These are phyloP conservation scores for Noctua comes DNA, from an alignment of 2,888 invertebrate species.

Conservation along the genomic window DNA sequence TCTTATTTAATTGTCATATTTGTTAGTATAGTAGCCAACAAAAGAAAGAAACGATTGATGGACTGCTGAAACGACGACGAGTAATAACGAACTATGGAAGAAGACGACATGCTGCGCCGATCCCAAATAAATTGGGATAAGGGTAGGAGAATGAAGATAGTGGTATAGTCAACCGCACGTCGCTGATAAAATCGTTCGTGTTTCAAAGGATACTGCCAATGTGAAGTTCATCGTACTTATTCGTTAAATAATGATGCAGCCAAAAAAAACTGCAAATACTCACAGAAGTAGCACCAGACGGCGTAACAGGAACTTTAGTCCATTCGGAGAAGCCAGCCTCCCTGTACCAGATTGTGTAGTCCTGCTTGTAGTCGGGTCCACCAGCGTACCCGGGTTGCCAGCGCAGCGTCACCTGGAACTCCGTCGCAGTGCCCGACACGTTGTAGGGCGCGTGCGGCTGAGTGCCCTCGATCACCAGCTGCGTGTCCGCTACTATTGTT, in stretches of 20 bases:
- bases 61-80: not conserved
- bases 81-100: not conserved
- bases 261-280: conserved; percentile 60
- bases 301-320: conserved; percentile 98
- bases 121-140: not conserved
- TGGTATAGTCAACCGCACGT: not conserved
- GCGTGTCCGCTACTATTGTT: conserved; percentile 97
- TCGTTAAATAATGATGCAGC: not conserved
- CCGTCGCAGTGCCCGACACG: conserved; percentile 96
- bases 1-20: not conserved
- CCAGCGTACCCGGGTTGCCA: conserved; percentile 99
- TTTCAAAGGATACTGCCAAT: not conserved
- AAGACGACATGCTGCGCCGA: not conserved
- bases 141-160: not conserved
- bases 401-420: conserved; percentile 96
- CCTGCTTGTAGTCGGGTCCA: conserved; percentile 98
- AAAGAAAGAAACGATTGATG: not conserved
- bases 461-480: conserved; percentile 97
- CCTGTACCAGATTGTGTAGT: conserved; percentile 98
- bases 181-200: no score
- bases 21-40: not conserved
- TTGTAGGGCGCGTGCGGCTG: conserved; percentile 99
- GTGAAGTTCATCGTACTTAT: not conserved
- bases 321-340: conserved; percentile 97
- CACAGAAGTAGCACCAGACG: conserved; percentile 95